These are phyloP conservation scores for Boulengeromyrus knoepffleri DNA, from an alignment of 2,113 vertebrate genomes.

Conservation along the genomic window DNA sequence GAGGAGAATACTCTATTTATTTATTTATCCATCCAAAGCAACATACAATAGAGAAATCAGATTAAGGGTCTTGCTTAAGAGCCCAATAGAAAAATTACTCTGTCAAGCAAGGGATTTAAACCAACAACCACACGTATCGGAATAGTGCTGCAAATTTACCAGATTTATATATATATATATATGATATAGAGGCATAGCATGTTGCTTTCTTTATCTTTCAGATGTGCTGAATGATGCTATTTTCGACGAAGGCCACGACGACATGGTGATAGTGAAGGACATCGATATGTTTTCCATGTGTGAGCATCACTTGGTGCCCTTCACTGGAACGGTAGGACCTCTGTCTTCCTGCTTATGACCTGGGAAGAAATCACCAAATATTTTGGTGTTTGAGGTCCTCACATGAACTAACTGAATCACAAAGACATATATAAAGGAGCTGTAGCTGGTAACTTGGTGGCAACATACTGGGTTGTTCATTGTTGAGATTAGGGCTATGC, in stretches of 20 bases:
- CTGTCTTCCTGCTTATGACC: neutral
- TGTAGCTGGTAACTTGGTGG: neutral
- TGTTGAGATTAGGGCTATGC: too few species aligned
- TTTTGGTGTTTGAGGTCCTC: neutral
- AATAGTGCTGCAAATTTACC: neutral
- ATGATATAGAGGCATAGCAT: neutral
- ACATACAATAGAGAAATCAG: neutral
- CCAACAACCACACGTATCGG: neutral
- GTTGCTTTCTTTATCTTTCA: neutral
- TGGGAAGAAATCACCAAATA: neutral
- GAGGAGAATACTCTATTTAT: neutral
- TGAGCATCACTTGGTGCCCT: slow-evolving; percentile 13
- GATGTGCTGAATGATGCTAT: slow-evolving; percentile 12
- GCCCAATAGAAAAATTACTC: neutral
- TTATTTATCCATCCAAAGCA: neutral
- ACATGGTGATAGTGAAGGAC: slow-evolving; percentile 8
- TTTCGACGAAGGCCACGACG: neutral
- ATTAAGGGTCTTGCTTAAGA: neutral
- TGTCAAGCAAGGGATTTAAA: neutral
- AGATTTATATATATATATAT: neutral
- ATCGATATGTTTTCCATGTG: slow-evolving; percentile 10
- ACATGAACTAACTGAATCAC: neutral
- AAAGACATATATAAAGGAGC: neutral
- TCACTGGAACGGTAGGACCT: neutral
- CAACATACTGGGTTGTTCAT: neutral